Evolutionary conservation across 2,113 vertebrate species (phyloP).

Genomic region (Rallus limicola): DNA sequence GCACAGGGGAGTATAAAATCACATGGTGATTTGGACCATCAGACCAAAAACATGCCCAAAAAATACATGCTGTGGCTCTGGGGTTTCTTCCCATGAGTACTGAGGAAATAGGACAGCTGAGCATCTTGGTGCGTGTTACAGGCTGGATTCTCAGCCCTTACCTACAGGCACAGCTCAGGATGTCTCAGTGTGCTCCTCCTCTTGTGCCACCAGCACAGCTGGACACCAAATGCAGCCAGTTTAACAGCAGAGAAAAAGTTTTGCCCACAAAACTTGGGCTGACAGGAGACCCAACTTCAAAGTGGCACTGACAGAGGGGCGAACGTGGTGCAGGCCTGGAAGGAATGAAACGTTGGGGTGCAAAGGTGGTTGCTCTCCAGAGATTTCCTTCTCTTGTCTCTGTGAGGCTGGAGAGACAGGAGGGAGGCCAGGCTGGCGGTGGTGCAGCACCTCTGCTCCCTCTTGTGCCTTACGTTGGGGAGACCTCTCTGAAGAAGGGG

Average conservation of each 20-base stretch:
- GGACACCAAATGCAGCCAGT: background rate
- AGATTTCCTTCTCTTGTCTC: background rate
- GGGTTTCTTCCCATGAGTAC: background rate
- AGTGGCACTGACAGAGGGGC: accelerated
- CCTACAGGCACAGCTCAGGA: background rate
- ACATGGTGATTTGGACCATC: background rate
- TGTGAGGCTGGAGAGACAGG: background rate
- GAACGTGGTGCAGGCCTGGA: background rate
- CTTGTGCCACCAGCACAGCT: background rate
- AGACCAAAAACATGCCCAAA: background rate
- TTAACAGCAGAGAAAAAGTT: background rate
- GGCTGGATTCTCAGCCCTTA: background rate
- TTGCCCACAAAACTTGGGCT: background rate
- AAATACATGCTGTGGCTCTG: background rate
- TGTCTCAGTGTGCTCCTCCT: background rate
- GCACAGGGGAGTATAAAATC: background rate
- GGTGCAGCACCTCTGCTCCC: background rate
- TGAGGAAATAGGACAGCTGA: background rate
- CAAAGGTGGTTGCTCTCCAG: background rate
- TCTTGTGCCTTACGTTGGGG: accelerated
- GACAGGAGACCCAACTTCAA: accelerated
- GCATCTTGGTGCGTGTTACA: background rate
- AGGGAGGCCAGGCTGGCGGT: background rate
- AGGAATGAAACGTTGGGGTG: accelerated
- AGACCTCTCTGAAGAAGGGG: background rate